A percentile compares a stretch with the other conserved stretches of the same genome.
These are phyloP conservation scores for Drosophila trichaetosa DNA, from an alignment of 2,888 invertebrate genomes.

Conservation along the genomic window DNA sequence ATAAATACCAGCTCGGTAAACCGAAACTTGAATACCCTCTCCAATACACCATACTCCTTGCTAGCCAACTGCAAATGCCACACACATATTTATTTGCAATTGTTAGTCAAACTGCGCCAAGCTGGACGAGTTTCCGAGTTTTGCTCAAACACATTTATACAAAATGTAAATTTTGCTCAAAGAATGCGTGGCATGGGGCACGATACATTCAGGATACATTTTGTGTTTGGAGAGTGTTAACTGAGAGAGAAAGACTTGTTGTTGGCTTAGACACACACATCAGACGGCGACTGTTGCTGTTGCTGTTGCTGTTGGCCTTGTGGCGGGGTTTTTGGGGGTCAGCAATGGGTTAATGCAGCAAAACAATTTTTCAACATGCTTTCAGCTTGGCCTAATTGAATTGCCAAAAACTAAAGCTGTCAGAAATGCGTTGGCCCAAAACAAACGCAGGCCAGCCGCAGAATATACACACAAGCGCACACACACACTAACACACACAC, in stretches of 20 bases:
- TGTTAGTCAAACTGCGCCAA: not conserved
- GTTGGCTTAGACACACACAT: constrained; percentile 39
- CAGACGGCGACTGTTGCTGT: constrained; percentile 40
- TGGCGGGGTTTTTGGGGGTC: constrained; percentile 15
- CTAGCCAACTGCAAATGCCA: not conserved
- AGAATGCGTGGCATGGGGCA: not conserved
- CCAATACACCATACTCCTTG: no score
- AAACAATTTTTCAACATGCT: constrained; percentile 64
- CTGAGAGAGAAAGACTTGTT: not conserved
- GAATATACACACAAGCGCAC: constrained; percentile 11
- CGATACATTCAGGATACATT: not conserved
- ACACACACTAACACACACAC: constrained; percentile 10
- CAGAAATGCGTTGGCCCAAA: constrained; percentile 57
- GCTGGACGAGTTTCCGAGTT: not conserved
- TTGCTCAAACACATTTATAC: not conserved
- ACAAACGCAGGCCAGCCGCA: constrained; percentile 47
- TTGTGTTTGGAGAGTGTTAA: not conserved
- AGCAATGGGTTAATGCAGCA: constrained; percentile 65
- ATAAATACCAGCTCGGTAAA: not conserved
- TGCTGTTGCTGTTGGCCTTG: constrained; percentile 32
- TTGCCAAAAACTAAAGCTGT: constrained; percentile 68
- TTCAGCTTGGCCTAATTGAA: constrained; percentile 67
- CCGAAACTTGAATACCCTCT: not conserved
- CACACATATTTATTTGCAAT: not conserved
- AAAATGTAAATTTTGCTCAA: no score